Base-by-base conservation (phyloP, 2,888 invertebrate species). In the Brassicogethes aeneus region DNA sequence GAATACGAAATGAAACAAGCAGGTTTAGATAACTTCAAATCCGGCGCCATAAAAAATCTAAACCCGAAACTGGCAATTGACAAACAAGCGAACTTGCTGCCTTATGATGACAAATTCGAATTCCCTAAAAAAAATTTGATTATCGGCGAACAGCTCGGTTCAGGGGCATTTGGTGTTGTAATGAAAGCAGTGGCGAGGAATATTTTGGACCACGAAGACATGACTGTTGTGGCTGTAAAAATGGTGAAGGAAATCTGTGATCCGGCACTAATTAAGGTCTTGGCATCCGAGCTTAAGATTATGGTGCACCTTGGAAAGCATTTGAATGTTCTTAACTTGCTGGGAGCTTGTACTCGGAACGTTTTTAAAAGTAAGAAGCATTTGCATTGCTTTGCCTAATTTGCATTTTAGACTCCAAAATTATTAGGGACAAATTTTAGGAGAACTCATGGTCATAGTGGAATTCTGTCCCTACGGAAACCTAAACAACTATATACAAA, bases 251-350 rank as follows among this genome's bases (percentile, higher is more conserved):
- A 84, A 51, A 84, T 85, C 34, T 85, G 89, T 0, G 92, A 94
- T 60, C 77, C 80, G 31, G 80, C 83, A 50, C 85, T 88, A 55
- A 84, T 94, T 46, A 84, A 84, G 61, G 92, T 94, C 0, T 70
- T 96, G 33, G 84, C 90, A 16, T 88, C 92, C 0, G 96, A 96
- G 65, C 71, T 96, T 14, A 96, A 96, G 71, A 94, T 96, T 44
- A 88, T 96, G 85, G 86, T 90, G 3, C 93, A 96, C 68, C 74
- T 96, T 50, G 95, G 95, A 0, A 85, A 88, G 59, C 94, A 96
- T 68, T 70, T 95, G 35, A 96, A 96, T 66, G 92, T 96, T 32
- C 91, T 96, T 1, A 95, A 95, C 70, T 73, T 96, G 34, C 75
- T 96, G 14, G 96, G 96, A 34, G 95, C 95, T 13, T 90, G 91